Percentiles rank a stretch among this genome's conserved stretches.
phyloP scores from a whole-genome alignment of 2,797 vertebrate species.

The Crax fasciolata region DNA sequence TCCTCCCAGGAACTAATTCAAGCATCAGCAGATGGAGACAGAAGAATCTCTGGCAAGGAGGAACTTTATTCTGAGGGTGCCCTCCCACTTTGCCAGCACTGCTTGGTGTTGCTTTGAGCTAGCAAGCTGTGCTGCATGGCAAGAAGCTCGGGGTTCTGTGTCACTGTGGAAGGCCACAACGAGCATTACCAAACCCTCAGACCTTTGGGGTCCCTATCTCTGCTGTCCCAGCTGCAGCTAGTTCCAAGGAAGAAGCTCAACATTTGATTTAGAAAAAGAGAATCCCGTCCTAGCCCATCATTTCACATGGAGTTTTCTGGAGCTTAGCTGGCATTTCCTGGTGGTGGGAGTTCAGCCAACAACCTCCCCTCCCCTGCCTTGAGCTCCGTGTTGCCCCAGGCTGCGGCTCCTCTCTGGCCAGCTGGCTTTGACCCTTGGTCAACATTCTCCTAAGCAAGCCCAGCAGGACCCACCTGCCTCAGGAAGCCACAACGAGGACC shows the following conservation, averaged over 20 bases:
- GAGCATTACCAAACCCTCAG: neutral
- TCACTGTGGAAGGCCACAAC: neutral
- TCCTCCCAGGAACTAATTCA: neutral
- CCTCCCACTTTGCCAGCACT: neutral
- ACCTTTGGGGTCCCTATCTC: neutral
- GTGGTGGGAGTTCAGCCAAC: neutral
- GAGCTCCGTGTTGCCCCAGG: neutral
- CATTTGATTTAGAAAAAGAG: neutral
- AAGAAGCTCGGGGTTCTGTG: neutral
- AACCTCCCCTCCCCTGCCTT: neutral
- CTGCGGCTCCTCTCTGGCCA: neutral
- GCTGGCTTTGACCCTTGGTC: neutral
- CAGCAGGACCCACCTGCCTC: neutral
- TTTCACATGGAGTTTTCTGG: neutral
- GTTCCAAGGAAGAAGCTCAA: neutral
- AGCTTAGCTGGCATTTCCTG: neutral
- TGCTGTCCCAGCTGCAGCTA: neutral
- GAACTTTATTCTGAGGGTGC: neutral
- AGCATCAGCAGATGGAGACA: neutral
- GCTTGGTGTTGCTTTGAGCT: neutral
- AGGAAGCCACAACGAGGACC: neutral
- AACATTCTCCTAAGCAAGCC: neutral
- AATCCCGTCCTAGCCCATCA: neutral
- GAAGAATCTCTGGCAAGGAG: neutral
- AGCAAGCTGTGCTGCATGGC: rapidly evolving